These are phyloP conservation scores for Oenanthe melanoleuca DNA, from an alignment of 2,113 vertebrate genomes.

Conservation along the genomic window DNA sequence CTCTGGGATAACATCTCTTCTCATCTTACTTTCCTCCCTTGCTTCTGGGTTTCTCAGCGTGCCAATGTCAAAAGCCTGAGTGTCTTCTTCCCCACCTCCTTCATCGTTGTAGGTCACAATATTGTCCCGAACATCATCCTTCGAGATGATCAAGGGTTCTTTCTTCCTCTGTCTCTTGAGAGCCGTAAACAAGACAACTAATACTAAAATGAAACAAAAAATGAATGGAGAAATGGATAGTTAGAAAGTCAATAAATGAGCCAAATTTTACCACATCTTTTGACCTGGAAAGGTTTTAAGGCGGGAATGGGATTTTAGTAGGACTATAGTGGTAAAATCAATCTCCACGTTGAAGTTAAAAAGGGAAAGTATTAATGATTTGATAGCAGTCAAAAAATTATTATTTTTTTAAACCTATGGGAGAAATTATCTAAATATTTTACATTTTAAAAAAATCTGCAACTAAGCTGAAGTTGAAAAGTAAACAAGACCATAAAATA, in stretches of 20 bases:
- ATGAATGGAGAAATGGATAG: not conserved
- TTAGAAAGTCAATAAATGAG: not conserved
- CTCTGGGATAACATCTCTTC: conserved; percentile 82
- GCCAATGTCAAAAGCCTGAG: conserved; percentile 83
- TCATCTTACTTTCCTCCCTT: conserved; percentile 77
- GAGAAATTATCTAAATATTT: not conserved
- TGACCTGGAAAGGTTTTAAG: not conserved
- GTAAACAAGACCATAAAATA: not conserved
- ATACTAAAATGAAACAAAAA: conserved; percentile 63
- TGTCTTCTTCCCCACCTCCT: conserved; percentile 85
- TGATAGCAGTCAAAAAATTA: not conserved
- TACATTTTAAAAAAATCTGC: not conserved
- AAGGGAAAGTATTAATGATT: not conserved
- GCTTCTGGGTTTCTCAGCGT: conserved; percentile 81
- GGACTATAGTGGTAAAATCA: not conserved
- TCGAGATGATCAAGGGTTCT: conserved; percentile 81
- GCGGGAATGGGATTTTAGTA: not conserved
- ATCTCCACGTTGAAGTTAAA: not conserved
- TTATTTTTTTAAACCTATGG: not conserved
- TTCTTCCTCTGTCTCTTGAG: conserved; percentile 81
- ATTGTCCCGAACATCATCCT: conserved; percentile 84
- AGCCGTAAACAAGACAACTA: conserved; percentile 79
- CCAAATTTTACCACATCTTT: not conserved
- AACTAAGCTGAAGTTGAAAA: not conserved
- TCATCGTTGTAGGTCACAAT: conserved; percentile 85